Conservation (phyloP, 2,113 vertebrate species). For the Seriola aureovittata region DNA sequence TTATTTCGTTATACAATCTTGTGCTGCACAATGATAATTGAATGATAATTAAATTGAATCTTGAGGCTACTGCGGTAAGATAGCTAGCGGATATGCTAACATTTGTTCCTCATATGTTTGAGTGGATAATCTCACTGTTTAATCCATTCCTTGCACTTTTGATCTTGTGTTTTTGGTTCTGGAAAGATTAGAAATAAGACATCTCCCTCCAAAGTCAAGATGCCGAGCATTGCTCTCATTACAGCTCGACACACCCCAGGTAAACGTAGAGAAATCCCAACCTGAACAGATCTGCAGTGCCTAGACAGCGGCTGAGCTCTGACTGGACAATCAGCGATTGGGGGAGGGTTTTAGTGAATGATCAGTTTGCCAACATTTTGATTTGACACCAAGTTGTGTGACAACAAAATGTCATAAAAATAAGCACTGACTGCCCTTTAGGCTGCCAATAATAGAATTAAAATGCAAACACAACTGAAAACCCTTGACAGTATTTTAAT, state of each 20-base stretch:
- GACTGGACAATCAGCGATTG: not conserved
- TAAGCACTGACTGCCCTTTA: slow-evolving; percentile 23
- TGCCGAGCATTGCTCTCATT: not conserved
- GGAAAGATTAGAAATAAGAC: not conserved
- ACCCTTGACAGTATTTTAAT: slow-evolving; percentile 66
- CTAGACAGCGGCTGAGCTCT: not conserved
- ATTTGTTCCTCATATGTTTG: too few relatives aligned
- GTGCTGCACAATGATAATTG: too few relatives aligned
- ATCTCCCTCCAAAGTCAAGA: not conserved
- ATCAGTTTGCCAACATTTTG: slow-evolving; percentile 22
- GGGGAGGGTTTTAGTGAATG: not conserved
- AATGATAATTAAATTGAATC: too few relatives aligned
- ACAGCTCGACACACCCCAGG: not conserved
- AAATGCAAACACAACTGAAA: slow-evolving; percentile 53
- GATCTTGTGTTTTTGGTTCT: not conserved
- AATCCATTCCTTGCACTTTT: too few relatives aligned
- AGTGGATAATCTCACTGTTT: too few relatives aligned
- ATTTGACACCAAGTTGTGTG: slow-evolving; percentile 5
- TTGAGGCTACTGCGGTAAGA: too few relatives aligned
- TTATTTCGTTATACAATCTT: too few relatives aligned
- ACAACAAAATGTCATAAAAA: slow-evolving; percentile 39
- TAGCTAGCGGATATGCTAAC: too few relatives aligned
- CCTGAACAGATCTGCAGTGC: too few relatives aligned
- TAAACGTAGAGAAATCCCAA: not conserved
- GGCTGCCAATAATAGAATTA: slow-evolving; percentile 41